Percentiles rank a stretch among this genome's conserved stretches.
These are phyloP conservation scores for Phanerotoma sp. DNA, from an alignment of 2,888 invertebrate genomes.

Conservation along the genomic window DNA sequence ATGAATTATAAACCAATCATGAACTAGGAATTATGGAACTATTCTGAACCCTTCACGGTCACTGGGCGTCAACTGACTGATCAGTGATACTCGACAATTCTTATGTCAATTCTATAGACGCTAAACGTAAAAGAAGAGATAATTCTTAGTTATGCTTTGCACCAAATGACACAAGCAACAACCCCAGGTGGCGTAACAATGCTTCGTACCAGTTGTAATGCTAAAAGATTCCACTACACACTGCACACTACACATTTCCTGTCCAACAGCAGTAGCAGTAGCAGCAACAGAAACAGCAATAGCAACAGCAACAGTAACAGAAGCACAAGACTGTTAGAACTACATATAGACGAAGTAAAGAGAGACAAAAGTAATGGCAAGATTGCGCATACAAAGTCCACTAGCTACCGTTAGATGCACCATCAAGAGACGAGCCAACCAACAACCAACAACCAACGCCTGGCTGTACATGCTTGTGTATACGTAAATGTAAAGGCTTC, in stretches of 20 bases:
- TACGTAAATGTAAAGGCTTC: too few relatives aligned
- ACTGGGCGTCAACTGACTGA: too few relatives aligned
- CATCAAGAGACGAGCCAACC: constrained; percentile 15
- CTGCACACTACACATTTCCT: too few relatives aligned
- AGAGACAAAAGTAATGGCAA: constrained; percentile 28
- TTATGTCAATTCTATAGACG: too few relatives aligned
- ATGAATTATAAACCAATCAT: too few relatives aligned
- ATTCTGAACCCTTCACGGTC: too few relatives aligned
- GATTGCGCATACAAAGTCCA: constrained; percentile 51
- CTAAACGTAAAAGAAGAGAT: too few relatives aligned
- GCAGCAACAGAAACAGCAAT: too few relatives aligned
- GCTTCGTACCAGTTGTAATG: constrained; percentile 44
- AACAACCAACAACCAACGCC: constrained; percentile 16
- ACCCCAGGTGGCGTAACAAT: constrained; percentile 40
- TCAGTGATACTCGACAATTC: too few relatives aligned
- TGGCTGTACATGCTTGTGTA: constrained; percentile 21
- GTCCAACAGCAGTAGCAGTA: constrained; percentile 34
- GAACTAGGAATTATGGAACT: too few relatives aligned
- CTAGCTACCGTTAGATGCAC: constrained; percentile 41
- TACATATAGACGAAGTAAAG: not conserved
- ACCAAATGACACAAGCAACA: constrained; percentile 37
- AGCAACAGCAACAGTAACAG: not conserved
- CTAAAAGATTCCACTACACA: constrained; percentile 44
- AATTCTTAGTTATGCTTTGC: constrained; percentile 1
- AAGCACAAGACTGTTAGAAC: constrained; percentile 5